phyloP scores from a whole-genome alignment of 2,113 vertebrate genomes.

The Acrocephalus kingi region DNA sequence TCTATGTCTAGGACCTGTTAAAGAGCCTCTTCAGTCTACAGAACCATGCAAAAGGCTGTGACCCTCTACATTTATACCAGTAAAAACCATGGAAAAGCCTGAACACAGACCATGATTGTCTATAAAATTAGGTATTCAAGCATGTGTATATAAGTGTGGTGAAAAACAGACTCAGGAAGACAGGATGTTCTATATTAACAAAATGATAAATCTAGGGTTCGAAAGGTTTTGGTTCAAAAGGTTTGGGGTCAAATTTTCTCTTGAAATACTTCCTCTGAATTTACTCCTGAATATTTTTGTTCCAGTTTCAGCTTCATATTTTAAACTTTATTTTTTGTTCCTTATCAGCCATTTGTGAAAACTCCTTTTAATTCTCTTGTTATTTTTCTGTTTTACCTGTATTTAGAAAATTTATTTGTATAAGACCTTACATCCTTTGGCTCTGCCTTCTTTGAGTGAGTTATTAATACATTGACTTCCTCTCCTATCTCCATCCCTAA shows the following conservation, averaged over 20 bases:
- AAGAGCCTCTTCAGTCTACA: not conserved
- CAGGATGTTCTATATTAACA: not conserved
- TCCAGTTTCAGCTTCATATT: not conserved
- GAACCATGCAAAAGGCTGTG: fast-evolving
- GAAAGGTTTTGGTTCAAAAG: not conserved
- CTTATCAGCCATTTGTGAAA: not conserved
- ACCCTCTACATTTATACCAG: not conserved
- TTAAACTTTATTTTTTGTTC: not conserved
- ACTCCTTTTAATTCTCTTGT: not conserved
- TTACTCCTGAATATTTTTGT: not conserved
- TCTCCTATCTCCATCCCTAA: not conserved
- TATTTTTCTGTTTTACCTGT: not conserved
- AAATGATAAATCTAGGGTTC: not conserved
- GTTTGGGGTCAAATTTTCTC: not conserved
- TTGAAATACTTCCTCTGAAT: not conserved
- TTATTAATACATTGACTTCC: not conserved
- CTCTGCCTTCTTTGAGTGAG: not conserved
- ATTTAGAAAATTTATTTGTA: not conserved
- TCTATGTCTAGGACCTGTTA: not conserved
- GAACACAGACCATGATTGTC: not conserved
- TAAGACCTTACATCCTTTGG: not conserved
- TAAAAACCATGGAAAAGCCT: not conserved
- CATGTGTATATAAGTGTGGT: not conserved
- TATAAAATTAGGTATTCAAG: not conserved
- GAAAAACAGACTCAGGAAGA: not conserved